phyloP scores from a whole-genome alignment of 2,113 vertebrate genomes.

The Sterna hirundo region DNA sequence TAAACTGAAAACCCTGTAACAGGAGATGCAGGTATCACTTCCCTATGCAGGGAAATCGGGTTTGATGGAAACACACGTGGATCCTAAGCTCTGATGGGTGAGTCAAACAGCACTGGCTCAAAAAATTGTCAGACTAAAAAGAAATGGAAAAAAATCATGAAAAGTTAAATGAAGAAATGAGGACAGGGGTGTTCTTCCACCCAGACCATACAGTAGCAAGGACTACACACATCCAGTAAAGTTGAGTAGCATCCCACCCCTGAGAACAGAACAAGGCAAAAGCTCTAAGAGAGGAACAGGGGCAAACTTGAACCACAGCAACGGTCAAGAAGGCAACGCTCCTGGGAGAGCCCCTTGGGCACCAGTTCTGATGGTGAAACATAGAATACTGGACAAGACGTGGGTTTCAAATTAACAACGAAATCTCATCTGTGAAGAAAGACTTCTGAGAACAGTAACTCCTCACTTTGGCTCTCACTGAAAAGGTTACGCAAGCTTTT shows the following conservation, averaged over 20 bases:
- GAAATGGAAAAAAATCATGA: background rate
- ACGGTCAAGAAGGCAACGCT: rapidly evolving
- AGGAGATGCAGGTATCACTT: background rate
- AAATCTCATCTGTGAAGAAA: background rate
- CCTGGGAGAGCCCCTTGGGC: background rate
- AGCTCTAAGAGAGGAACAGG: background rate
- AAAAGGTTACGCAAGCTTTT: background rate
- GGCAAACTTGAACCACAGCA: background rate
- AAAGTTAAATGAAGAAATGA: background rate
- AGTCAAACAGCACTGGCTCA: background rate
- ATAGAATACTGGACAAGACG: background rate
- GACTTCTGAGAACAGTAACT: background rate
- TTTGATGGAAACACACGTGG: background rate
- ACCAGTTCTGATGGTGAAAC: background rate
- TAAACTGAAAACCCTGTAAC: background rate
- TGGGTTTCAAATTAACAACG: background rate
- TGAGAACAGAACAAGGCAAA: background rate
- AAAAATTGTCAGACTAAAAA: background rate
- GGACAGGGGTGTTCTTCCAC: background rate
- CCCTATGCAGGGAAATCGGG: background rate
- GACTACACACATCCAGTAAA: rapidly evolving
- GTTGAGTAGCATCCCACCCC: background rate
- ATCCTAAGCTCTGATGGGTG: background rate
- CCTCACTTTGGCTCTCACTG: background rate
- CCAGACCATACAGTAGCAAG: background rate